A percentile compares a stretch with the other conserved stretches of the same genome.
These are phyloP conservation scores for Zenarchopterus dispar DNA, from an alignment of 2,797 vertebrate species.

Conservation along the genomic window DNA sequence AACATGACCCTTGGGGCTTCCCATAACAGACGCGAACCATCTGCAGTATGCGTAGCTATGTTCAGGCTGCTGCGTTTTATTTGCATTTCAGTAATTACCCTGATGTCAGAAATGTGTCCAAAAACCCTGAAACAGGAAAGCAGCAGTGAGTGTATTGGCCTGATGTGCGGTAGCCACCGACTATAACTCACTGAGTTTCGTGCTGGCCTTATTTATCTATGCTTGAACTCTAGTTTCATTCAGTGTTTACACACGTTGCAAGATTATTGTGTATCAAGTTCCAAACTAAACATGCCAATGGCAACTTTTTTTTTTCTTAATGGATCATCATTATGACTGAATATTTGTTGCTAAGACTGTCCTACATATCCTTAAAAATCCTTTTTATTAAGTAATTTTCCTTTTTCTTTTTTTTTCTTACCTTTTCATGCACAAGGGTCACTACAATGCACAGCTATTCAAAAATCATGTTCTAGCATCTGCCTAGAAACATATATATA, in stretches of 20 bases:
- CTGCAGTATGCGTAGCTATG: not conserved
- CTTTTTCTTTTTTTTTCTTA: too few species aligned
- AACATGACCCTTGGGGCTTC: conserved; percentile 28
- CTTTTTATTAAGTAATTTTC: too few species aligned
- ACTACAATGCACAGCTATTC: too few species aligned
- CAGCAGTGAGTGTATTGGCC: too few species aligned
- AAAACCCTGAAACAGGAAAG: conserved; percentile 13
- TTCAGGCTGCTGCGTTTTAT: conserved; percentile 21
- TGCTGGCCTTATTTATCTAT: too few species aligned
- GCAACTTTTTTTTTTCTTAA: conserved; percentile 1
- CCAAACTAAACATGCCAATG: not conserved
- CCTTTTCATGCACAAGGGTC: too few species aligned
- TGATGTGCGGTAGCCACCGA: too few species aligned
- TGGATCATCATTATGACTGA: not conserved
- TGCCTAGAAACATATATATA: too few species aligned
- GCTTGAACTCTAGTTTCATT: too few species aligned
- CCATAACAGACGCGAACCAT: not conserved
- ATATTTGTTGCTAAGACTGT: not conserved
- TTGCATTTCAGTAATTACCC: conserved; percentile 22
- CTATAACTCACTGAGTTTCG: too few species aligned
- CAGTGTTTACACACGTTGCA: too few species aligned
- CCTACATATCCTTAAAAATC: not conserved
- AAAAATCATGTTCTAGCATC: too few species aligned
- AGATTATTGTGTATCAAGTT: conserved; percentile 4
- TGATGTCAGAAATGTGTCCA: conserved; percentile 47